These are phyloP conservation scores for Erpornis zantholeuca DNA, from an alignment of 2,113 vertebrate species.

Conservation along the genomic window DNA sequence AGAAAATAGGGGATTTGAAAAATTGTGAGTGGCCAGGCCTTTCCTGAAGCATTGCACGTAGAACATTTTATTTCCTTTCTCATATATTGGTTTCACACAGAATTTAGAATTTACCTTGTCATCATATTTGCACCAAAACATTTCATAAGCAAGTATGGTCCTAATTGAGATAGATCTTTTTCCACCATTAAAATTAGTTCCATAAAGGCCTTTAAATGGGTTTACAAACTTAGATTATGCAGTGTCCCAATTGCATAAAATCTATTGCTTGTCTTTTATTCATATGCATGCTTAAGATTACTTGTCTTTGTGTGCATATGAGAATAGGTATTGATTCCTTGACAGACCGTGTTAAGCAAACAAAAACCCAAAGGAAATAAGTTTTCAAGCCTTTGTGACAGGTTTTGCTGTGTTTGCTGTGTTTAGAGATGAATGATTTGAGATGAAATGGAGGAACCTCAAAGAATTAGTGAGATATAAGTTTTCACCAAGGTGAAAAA, in stretches of 20 bases:
- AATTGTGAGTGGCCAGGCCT: background rate
- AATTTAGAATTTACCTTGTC: background rate
- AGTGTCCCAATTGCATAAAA: slow-evolving; percentile 12
- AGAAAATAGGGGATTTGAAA: background rate
- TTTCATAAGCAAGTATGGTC: background rate
- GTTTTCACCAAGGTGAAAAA: background rate
- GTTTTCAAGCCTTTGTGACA: slow-evolving; percentile 22
- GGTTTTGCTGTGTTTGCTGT: background rate
- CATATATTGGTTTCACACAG: background rate
- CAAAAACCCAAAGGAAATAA: slow-evolving; percentile 45
- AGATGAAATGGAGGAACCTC: background rate
- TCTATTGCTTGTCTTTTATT: slow-evolving; percentile 33
- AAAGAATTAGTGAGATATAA: background rate
- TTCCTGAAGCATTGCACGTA: background rate
- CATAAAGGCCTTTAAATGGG: background rate
- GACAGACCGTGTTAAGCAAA: slow-evolving; percentile 9
- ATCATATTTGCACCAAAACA: background rate
- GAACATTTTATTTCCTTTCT: background rate
- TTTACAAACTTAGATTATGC: slow-evolving; percentile 8
- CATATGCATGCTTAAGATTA: slow-evolving; percentile 17
- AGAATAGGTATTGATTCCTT: slow-evolving; percentile 51
- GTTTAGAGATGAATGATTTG: background rate
- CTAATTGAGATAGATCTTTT: slow-evolving; percentile 5
- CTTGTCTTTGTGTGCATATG: slow-evolving; percentile 14
- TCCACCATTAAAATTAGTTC: slow-evolving; percentile 5